Evolutionary conservation across 92 coral and sea anemone genomes (phyloP).

Genomic region (Montipora capitata): DNA sequence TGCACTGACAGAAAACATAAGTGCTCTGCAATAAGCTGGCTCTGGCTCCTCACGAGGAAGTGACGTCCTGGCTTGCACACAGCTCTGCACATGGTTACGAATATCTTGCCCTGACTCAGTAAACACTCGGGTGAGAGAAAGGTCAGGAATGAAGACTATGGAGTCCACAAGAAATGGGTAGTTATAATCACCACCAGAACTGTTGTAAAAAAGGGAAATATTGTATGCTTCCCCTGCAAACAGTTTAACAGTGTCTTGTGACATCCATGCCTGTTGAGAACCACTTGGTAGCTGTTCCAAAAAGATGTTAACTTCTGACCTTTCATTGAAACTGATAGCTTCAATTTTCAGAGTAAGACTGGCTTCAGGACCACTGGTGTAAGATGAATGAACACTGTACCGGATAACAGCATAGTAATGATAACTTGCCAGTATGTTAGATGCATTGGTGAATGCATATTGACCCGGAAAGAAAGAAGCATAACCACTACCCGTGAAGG

Average conservation of each 20-base stretch:
- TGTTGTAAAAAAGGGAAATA: constrained; percentile 54
- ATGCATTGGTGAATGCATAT: constrained; percentile 39
- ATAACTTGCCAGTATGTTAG: constrained; percentile 51
- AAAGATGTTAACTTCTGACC: constrained; percentile 17
- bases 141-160: constrained; percentile 81
- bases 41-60: constrained; percentile 42
- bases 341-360: constrained; percentile 15
- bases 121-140: constrained; percentile 77
- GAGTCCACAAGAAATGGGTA: constrained; percentile 83
- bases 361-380: constrained; percentile 13
- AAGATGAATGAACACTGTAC: constrained; percentile 60
- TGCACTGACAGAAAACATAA: constrained; percentile 87
- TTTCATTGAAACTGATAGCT: constrained; percentile 2
- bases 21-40: constrained; percentile 67
- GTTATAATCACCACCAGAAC: constrained; percentile 27
- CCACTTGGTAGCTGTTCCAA: constrained; percentile 45
- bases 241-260: constrained; percentile 37
- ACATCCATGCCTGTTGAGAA: constrained; percentile 48
- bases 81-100: constrained; percentile 59
- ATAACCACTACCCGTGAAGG: constrained; percentile 85
- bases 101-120: constrained; percentile 58
- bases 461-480: constrained; percentile 57
- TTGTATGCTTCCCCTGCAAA: constrained; percentile 42
- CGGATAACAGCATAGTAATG: constrained; percentile 72
- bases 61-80: constrained; percentile 53